phyloP scores from a whole-genome alignment of 2,888 invertebrate species.

The Pseudoips prasinana region DNA sequence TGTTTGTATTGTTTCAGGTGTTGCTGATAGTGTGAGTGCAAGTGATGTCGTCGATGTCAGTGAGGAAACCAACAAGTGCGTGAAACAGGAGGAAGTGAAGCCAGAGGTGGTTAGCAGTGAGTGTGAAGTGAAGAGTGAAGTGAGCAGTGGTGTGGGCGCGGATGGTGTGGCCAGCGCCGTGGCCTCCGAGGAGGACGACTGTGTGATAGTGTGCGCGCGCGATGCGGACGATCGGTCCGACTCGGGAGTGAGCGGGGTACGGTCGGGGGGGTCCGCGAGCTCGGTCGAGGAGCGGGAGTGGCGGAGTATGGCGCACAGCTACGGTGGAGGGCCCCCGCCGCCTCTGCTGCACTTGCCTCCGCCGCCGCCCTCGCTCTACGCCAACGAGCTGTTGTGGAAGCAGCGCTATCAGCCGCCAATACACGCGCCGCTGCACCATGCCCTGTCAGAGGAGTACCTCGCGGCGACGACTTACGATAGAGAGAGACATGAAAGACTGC shows the following conservation, averaged over 20 bases:
- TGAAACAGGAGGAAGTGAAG: conserved; percentile 65
- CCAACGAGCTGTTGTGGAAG: conserved; percentile 83
- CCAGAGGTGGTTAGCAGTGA: conserved; percentile 59
- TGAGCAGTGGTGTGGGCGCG: conserved; percentile 68
- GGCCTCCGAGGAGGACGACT: conserved; percentile 84
- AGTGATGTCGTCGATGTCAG: conserved; percentile 71
- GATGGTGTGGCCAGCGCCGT: conserved; percentile 79
- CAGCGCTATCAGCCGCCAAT: conserved; percentile 82
- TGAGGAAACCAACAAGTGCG: conserved; percentile 72
- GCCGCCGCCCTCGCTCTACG: conserved; percentile 76
- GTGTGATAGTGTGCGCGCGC: conserved; percentile 84
- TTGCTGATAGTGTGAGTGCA: conserved; percentile 66
- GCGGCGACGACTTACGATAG: conserved; percentile 82
- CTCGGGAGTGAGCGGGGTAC: conserved; percentile 88
- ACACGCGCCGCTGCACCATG: conserved; percentile 77
- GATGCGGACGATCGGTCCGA: conserved; percentile 83
- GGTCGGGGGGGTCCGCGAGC: conserved; percentile 87
- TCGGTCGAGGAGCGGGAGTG: conserved; percentile 90
- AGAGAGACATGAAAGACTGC: conserved; percentile 85
- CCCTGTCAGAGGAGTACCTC: conserved; percentile 75
- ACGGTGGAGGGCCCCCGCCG: conserved; percentile 85
- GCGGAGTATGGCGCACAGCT: conserved; percentile 87
- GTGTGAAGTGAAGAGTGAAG: conserved; percentile 76
- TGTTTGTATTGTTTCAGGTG: conserved; percentile 68
- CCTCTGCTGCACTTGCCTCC: conserved; percentile 73